Percentiles rank a stretch among this genome's conserved stretches.
Evolutionary conservation across 1,140 invertebrate genomes (phyloP).

Genomic region (Drosophila tsacasi): DNA sequence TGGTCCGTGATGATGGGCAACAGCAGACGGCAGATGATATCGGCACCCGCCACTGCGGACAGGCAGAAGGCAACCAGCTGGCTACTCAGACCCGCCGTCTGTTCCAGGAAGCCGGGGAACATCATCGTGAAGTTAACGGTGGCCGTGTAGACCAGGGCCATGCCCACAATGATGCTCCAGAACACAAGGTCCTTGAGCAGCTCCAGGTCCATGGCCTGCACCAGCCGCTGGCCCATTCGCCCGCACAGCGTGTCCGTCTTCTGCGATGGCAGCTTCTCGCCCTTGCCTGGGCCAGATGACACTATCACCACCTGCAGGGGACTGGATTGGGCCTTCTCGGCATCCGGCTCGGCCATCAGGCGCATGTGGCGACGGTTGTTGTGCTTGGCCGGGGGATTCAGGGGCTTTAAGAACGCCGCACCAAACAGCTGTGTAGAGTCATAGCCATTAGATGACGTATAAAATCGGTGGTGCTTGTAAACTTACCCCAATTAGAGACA

Average conservation of each 20-base stretch:
- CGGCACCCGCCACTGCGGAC: constrained; percentile 88
- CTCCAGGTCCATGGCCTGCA: constrained; percentile 86
- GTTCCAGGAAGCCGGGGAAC: constrained; percentile 89
- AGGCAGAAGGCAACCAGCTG: constrained; percentile 88
- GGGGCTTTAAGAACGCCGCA: constrained; percentile 69
- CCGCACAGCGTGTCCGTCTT: constrained; percentile 32
- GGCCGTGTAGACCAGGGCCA: constrained; percentile 88
- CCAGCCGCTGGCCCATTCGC: constrained; percentile 60
- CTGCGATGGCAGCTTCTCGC: not conserved
- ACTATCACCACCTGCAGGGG: constrained; percentile 46
- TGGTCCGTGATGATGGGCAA: constrained; percentile 88
- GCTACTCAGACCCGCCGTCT: constrained; percentile 86
- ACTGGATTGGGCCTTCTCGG: constrained; percentile 38
- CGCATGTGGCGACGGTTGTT: constrained; percentile 74
- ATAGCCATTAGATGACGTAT: not conserved
- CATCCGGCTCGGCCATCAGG: constrained; percentile 53
- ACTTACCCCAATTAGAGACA: constrained; percentile 88
- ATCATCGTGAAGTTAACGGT: constrained; percentile 90
- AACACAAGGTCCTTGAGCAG: constrained; percentile 87
- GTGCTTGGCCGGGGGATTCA: constrained; percentile 52
- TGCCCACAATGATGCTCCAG: constrained; percentile 88
- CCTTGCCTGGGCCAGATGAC: constrained; percentile 14
- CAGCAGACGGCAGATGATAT: constrained; percentile 88
- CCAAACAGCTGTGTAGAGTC: constrained; percentile 71
- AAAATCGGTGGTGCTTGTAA: too few relatives aligned